Percentiles rank a stretch among this genome's conserved stretches.
Conservation (phyloP, 37 sponge, comb jelly and placozoan species). For the Spongilla lacustris region DNA sequence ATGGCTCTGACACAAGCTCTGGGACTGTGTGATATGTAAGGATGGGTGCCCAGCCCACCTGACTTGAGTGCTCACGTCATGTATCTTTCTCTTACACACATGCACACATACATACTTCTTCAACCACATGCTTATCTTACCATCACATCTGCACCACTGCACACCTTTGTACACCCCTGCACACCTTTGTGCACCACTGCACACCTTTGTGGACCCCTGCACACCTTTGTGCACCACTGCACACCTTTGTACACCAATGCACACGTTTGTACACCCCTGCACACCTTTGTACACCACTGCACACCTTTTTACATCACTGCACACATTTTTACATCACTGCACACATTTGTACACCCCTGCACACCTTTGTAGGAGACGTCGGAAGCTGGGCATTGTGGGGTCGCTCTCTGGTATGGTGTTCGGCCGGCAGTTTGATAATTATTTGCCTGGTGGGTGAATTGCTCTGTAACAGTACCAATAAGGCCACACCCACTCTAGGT, state of each 20-base stretch:
- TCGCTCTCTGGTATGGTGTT: constrained; percentile 32
- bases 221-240: no score
- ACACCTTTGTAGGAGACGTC: background rate
- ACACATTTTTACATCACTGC: no score
- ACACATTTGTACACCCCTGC: background rate
- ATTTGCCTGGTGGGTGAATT: background rate
- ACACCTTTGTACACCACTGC: no score
- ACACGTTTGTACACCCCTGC: no score
- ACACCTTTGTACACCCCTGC: no score
- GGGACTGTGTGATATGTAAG: constrained; percentile 43
- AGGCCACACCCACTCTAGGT: background rate
- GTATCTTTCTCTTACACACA: background rate
- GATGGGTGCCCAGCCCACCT: constrained; percentile 3
- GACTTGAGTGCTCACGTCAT: background rate
- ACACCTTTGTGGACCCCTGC: no score
- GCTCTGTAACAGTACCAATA: background rate
- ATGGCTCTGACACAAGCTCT: constrained; percentile 26
- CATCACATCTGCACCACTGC: no score
- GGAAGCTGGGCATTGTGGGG: constrained; percentile 13
- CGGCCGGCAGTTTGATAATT: constrained; percentile 12
- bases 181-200: no score
- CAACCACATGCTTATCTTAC: no score
- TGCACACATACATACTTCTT: no score
- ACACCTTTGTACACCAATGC: no score
- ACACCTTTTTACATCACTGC: no score